Evolutionary conservation across 2,113 vertebrate genomes (phyloP), one percentile per base, ranked within the genome.

Genomic region (Smithornis capensis): DNA sequence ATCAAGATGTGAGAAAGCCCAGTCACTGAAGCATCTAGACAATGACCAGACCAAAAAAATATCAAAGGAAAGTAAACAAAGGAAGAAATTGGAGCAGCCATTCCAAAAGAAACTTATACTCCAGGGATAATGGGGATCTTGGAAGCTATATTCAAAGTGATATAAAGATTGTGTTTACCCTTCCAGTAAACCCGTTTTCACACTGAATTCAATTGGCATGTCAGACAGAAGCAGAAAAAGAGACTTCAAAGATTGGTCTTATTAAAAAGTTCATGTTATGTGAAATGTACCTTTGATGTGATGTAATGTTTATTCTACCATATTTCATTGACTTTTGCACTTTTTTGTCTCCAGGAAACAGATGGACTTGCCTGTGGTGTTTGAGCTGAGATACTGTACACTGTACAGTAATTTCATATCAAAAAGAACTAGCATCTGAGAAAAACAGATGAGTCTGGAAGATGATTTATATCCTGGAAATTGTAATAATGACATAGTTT

Each of bases 311-410:
- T 53, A 52, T 78, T 53, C 44, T 38, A 53, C 63, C 67, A 45
- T 47, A 14, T 83, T 64, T 11, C 63, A 85, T n/a, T 38, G 59
- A 59, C 29, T 71, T 93, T 5, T 10, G 5, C 63, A 44, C 15
- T 13, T 83, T 80, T 88, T 86, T 76, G 27, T 80, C 49, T 80
- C 83, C 53, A 55, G 73, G 49, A 93, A 94, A 88, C 28, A 68
- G 57, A 60, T 79, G 62, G 62, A 64, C 19, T 68, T 44, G 5
- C 35, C 37, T 74, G 50, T 0, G 0, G 18, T 67, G 81, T 2
- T 4, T 87, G 73, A 81, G 7, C 31, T 37, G 84, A 81, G 65
- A 62, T 77, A 57, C 55, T 16, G 38, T 88, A 69, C 57, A 71
- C 3, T 71, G 33, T 90, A 42, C 5, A 28, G 27, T 71, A 59